Percentiles rank a stretch among this genome's conserved stretches.
These are phyloP conservation scores for Psylliodes chrysocephalus DNA, from an alignment of 2,888 invertebrate genomes.

Conservation along the genomic window DNA sequence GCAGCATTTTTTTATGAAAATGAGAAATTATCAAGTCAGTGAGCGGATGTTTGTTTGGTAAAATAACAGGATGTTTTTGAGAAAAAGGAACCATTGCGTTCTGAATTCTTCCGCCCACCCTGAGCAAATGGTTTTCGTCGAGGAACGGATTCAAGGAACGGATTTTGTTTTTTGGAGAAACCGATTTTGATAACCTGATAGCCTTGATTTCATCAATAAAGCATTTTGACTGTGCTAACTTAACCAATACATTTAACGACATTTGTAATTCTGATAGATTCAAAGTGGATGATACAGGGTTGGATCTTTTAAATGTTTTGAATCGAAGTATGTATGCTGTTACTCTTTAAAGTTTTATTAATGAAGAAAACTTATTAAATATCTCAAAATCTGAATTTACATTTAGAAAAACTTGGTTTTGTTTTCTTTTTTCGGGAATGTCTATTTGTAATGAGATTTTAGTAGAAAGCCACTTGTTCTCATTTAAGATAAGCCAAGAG, in stretches of 20 bases:
- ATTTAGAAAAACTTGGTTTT: too few species aligned
- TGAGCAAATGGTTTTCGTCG: conserved; percentile 14
- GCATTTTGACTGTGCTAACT: conserved; percentile 4
- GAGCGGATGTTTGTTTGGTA: neutral
- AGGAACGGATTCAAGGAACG: neutral
- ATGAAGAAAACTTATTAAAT: conserved; percentile 1
- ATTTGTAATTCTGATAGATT: neutral
- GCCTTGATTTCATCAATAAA: conserved; percentile 8
- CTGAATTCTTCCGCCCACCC: conserved; percentile 17
- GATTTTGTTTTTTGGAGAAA: neutral
- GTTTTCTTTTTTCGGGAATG: too few species aligned
- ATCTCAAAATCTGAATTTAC: neutral
- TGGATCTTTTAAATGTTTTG: neutral
- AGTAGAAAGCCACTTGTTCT: conserved; percentile 10
- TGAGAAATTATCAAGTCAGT: neutral
- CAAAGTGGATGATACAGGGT: neutral
- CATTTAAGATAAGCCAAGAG: neutral
- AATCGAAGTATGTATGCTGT: neutral
- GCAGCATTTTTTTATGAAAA: neutral
- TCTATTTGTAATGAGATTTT: too few species aligned
- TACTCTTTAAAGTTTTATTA: neutral
- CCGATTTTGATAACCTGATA: neutral
- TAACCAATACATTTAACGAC: neutral
- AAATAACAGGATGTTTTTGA: too few species aligned
- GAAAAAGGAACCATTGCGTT: neutral